Base-by-base conservation (phyloP, 2,888 invertebrate genomes). In the Drosophila silvestris region DNA sequence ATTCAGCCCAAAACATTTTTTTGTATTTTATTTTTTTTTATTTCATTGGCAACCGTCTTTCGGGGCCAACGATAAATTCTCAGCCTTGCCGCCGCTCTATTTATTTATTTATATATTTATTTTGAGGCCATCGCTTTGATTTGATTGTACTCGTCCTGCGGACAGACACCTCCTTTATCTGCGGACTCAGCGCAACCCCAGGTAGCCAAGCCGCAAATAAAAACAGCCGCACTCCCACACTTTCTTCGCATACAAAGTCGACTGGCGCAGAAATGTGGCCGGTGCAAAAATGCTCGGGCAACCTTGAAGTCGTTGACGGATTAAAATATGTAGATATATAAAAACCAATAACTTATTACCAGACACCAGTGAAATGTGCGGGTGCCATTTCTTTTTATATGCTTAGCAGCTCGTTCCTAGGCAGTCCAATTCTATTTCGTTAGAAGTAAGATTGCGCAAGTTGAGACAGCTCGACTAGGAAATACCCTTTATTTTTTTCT, bases 51-150 rank as follows among this genome's bases (percentile, higher is more conserved):
- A 84, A 75, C 41, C 61, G 75, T 67, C 63, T 63, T 60, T 56
- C 61, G 63, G 54, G 56, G 57, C 68, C 78, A 57, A 51, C 75
- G 61, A 88, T 85, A 88, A 85, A 85, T 81, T 72, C 66, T 59
- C 74, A 51, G 61, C 56, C 67, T 77, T 82, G 64, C 58, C 59
- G 32, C 33, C 52, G 57, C 71, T 62, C 59, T 64, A 77, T 87
- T 85, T 89, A 83, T 81, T 83, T 83, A 88, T 78, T 77, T 88
- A 85, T 88, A 85, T 81, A 88, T 81, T 81, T 79, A 65, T 81
- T 65, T 81, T 66, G 75, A 83, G 83, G 89, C 66, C 83, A 61
- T 60, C 28, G 81, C 81, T 85, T 74, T 85, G 83, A 83, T 85
- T 83, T 81, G 75, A 88, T 88, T 83, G 74, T 77, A 37, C 33